Evolutionary conservation across 2,113 vertebrate genomes (phyloP).

Genomic region (Strigops habroptila): DNA sequence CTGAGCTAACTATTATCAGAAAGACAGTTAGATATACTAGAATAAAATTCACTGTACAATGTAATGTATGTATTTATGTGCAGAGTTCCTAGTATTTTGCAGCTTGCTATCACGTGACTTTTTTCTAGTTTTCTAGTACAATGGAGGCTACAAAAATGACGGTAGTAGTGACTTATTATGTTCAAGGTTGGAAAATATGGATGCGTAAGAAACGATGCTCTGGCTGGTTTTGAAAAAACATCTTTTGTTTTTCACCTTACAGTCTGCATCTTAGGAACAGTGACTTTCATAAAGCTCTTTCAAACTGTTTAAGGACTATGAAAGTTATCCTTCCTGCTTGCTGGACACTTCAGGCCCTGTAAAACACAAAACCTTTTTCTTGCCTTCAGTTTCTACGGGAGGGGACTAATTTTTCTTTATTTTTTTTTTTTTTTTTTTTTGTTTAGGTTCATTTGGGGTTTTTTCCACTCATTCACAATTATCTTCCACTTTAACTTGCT

Average conservation of each 20-base stretch:
- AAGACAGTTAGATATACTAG: background rate
- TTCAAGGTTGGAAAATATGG: background rate
- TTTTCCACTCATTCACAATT: background rate
- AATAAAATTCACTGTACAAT: background rate
- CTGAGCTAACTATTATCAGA: background rate
- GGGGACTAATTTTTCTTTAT: background rate
- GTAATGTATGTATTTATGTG: background rate
- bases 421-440: background rate
- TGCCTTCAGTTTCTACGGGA: background rate
- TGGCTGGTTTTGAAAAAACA: background rate
- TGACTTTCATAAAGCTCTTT: background rate
- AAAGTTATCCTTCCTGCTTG: background rate
- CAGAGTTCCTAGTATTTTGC: background rate
- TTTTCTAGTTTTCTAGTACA: background rate
- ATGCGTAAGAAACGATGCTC: background rate
- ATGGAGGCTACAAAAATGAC: background rate
- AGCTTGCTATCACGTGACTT: background rate
- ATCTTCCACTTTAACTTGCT: background rate
- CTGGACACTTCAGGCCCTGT: background rate
- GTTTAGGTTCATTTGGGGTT: background rate
- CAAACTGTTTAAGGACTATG: background rate
- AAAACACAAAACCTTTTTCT: background rate
- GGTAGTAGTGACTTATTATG: background rate
- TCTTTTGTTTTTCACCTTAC: background rate
- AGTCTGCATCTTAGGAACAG: background rate